Base-by-base conservation (phyloP, 1,140 invertebrate genomes). In the Galleria mellonella region DNA sequence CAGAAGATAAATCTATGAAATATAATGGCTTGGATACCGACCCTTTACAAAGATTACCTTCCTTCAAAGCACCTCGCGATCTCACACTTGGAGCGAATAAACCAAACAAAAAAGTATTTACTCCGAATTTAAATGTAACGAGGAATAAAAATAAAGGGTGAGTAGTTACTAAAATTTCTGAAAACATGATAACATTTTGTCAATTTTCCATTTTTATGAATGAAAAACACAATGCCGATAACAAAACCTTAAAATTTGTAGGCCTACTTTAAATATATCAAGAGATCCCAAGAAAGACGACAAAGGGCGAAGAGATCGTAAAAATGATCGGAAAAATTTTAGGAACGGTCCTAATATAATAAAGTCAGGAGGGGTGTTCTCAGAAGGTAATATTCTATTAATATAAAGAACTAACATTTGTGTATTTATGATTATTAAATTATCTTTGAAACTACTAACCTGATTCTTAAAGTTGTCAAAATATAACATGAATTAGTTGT, bases 11-110 rank as follows among this genome's bases (percentile, higher is more conserved):
- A 45, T 39, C 55, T 11, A 33, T 55, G n/a, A 68, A 60, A 43
- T 29, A 62, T 6, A 83, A 82, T 55, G 72, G 75, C 4, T 32
- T 69, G 9, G 65, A 53, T 1, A 28, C 60, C 0, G 69, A 75
- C 31, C 70, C 77, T 17, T 55, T 82, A 41, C 68, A 74, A 36
- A 72, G 86, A 43, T 59, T 88, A 30, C 63, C 85, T 9, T 86
- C 87, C 1, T 75, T 88, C 32, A 88, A 88, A 39, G 70, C 87
- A 11, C 86, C 88, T 0, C 66, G 88, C 38, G 88, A 90, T 49
- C 65, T 89, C 5, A 86, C 87, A 0, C 61, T 90, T 0, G 88
- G 88, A 28, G 72, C 66, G 15, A 62, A 59, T 15, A 86, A 86
- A 59, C 68, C 72, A 3, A 74, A 76, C 46, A 87, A 85, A 62